A percentile compares a stretch with the other conserved stretches of the same genome.
These are phyloP conservation scores for Papilio polyxenes DNA, from an alignment of 1,140 invertebrate genomes.

Conservation along the genomic window DNA sequence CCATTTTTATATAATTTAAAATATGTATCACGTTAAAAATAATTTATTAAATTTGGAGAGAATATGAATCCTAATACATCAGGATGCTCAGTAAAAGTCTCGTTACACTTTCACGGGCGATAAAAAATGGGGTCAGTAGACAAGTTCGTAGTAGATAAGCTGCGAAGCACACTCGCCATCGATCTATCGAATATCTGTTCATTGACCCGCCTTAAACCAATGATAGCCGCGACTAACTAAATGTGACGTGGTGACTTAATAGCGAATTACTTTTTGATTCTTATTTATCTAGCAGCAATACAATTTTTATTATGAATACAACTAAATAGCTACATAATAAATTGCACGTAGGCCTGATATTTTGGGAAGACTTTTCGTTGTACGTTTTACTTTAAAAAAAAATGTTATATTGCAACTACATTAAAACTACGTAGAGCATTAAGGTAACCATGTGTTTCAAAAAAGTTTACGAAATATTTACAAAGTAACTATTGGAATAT, in stretches of 20 bases:
- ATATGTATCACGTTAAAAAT: background rate
- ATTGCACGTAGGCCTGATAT: too few species aligned
- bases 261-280: background rate
- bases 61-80: background rate
- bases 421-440: too few species aligned
- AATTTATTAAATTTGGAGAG: background rate
- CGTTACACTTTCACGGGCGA: conserved; percentile 20
- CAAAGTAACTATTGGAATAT: too few species aligned
- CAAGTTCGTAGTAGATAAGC: conserved; percentile 6
- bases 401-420: too few species aligned
- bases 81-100: conserved; percentile 4
- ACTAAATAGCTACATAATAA: background rate
- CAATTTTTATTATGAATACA: background rate
- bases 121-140: conserved; percentile 27
- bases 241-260: background rate
- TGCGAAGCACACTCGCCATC: background rate
- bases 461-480: too few species aligned
- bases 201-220: background rate
- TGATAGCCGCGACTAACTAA: background rate
- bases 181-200: conserved; percentile 16
- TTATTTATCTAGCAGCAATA: background rate
- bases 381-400: too few species aligned
- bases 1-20: too few species aligned
- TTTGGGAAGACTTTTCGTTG: too few species aligned
- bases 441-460: too few species aligned